Evolutionary conservation across 2,797 vertebrate genomes (phyloP), one percentile per base, ranked within the genome.

Genomic region (Valencia hispanica): DNA sequence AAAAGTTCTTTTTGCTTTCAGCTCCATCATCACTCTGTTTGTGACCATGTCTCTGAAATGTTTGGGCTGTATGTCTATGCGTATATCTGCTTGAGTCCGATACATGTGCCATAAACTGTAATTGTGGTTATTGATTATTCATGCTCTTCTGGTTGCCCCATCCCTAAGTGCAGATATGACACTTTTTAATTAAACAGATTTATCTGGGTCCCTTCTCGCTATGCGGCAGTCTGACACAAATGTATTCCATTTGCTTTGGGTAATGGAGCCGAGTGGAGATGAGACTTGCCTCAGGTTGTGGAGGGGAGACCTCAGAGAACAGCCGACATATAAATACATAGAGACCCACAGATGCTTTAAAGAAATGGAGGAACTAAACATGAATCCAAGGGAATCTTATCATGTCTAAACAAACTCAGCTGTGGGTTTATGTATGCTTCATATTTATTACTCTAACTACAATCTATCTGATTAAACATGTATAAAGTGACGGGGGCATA

Each of bases 151-250:
- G 88, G 89, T 89, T 89, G 85, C 86, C 86, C 88, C 88, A 82
- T 93, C 90, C 93, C 92, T 94, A 94, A 94, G 91, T 94, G 91
- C 85, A 93, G 91, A 94, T 94, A 94, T 96, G 95, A 95, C 95
- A 94, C 83, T 91, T 95, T 95, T 95, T 95, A 95, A 96, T 96
- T 94, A 95, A 96, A 95, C 84, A 43, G 94, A 96, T 96, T 95
- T 91, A 94, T 96, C 94, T 95, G 93, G 63, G 68, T 89, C 83
- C 86, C 79, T 84, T 84, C 87, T 90, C 86, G 63, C 81, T 83
- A 78, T 66, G 84, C 87, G 83, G 83, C 86, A 73, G 74, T 51
- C 78, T 93, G 94, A 94, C 94, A 92, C 92, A 94, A 94, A 95
- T 94, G 88, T 94, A 94, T 94, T 94, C 93, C 86, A 88, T 94